Conservation (phyloP, 2,113 vertebrate species). For the Ophiodon elongatus region DNA sequence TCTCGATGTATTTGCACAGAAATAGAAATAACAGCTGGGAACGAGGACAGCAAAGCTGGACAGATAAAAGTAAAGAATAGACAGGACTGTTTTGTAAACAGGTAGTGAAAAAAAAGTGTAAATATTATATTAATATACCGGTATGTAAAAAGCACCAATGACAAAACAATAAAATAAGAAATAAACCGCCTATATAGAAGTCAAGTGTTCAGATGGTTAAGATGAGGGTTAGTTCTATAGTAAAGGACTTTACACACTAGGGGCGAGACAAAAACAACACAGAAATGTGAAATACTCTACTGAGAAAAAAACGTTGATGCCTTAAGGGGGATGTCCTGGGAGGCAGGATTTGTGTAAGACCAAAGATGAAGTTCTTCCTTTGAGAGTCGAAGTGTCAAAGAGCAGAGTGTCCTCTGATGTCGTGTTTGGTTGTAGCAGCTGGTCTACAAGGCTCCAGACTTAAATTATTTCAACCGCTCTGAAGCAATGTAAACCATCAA, state of each 20-base stretch:
- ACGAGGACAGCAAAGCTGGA: too few species aligned
- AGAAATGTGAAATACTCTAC: not conserved
- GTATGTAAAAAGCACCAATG: too few species aligned
- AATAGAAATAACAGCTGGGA: too few species aligned
- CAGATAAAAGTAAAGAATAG: too few species aligned
- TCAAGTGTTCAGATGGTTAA: not conserved
- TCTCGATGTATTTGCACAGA: too few species aligned
- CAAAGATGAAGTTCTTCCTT: not conserved
- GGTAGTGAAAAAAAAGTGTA: too few species aligned
- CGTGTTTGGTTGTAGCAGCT: too few species aligned
- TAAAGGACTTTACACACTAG: not conserved
- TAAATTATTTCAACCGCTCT: not conserved
- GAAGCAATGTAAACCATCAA: not conserved
- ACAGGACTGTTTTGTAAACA: too few species aligned
- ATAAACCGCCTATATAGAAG: too few species aligned
- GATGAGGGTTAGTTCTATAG: not conserved
- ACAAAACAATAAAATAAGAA: too few species aligned
- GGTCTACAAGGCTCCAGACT: too few species aligned
- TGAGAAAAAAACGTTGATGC: not conserved
- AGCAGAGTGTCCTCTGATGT: not conserved
- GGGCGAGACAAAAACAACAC: not conserved
- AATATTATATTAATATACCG: too few species aligned
- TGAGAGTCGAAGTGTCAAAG: not conserved
- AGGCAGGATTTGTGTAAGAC: not conserved
- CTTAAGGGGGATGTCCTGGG: not conserved